These are phyloP conservation scores for Hypotaenidia okinawae DNA, from an alignment of 2,797 vertebrate genomes.

Conservation along the genomic window DNA sequence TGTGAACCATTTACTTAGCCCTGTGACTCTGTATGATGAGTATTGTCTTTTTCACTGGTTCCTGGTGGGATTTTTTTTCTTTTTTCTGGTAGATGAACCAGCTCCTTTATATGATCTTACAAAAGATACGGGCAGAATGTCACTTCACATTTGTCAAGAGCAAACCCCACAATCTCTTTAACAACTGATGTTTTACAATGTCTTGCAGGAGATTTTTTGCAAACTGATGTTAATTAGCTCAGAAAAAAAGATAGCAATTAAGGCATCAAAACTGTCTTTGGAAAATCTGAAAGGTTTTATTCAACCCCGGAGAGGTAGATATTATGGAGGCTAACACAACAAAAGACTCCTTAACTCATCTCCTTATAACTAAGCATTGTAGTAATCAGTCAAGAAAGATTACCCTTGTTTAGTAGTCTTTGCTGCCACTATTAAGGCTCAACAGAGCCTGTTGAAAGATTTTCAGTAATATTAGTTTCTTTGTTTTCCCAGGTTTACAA, in stretches of 20 bases:
- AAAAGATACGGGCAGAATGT: slow-evolving; percentile 75
- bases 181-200: slow-evolving; percentile 68
- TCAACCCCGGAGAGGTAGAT: background rate
- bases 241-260: slow-evolving; percentile 55
- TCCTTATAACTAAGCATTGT: background rate
- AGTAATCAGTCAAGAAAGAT: background rate
- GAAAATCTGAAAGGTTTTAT: slow-evolving; percentile 45
- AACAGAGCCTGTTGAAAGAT: background rate
- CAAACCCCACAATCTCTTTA: slow-evolving; percentile 71
- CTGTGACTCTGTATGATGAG: slow-evolving; percentile 42
- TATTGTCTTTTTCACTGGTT: slow-evolving; percentile 63
- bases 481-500: background rate
- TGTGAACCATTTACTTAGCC: slow-evolving; percentile 72
- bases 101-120: slow-evolving; percentile 76
- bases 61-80: slow-evolving; percentile 65
- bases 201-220: slow-evolving; percentile 56
- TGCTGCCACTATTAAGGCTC: background rate
- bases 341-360: slow-evolving; percentile 22
- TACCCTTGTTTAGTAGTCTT: background rate
- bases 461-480: slow-evolving; percentile 14
- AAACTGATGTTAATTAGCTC: slow-evolving; percentile 70
- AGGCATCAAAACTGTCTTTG: slow-evolving; percentile 52
- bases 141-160: slow-evolving; percentile 79
- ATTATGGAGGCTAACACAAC: background rate
- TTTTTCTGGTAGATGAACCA: slow-evolving; percentile 63